phyloP scores from a whole-genome alignment of 2,113 vertebrate genomes.

The Malurus elegans region DNA sequence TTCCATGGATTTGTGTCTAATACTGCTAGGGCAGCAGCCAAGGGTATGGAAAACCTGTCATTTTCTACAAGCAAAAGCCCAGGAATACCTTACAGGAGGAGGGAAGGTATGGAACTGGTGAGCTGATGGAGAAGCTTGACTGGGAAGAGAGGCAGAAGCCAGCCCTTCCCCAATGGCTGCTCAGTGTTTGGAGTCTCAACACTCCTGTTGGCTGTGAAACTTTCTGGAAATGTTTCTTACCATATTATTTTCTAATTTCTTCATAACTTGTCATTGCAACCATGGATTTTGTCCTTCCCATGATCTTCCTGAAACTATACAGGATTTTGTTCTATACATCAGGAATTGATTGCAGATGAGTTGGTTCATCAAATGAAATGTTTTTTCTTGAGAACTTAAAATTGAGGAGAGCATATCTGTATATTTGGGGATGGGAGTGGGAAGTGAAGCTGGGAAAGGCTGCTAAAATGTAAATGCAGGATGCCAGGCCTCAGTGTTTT shows the following conservation, averaged over 20 bases:
- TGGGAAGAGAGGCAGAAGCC: background rate
- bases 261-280: background rate
- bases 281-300: fast-evolving
- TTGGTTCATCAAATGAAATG: background rate
- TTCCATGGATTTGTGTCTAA: background rate
- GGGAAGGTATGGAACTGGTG: background rate
- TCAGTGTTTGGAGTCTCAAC: background rate
- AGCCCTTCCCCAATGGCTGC: background rate
- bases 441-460: background rate
- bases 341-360: background rate
- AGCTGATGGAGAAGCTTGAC: background rate
- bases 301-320: background rate
- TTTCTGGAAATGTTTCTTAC: background rate
- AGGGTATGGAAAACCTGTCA: background rate
- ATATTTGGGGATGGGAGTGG: background rate
- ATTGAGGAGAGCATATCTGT: background rate
- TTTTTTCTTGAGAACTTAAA: background rate
- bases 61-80: background rate
- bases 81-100: background rate
- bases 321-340: background rate
- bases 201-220: background rate
- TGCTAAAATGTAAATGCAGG: background rate
- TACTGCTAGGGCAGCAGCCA: background rate
- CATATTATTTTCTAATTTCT: background rate
- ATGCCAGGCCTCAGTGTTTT: background rate